Evolutionary conservation across 2,888 invertebrate species (phyloP).

Genomic region (Crioceris asparagi): DNA sequence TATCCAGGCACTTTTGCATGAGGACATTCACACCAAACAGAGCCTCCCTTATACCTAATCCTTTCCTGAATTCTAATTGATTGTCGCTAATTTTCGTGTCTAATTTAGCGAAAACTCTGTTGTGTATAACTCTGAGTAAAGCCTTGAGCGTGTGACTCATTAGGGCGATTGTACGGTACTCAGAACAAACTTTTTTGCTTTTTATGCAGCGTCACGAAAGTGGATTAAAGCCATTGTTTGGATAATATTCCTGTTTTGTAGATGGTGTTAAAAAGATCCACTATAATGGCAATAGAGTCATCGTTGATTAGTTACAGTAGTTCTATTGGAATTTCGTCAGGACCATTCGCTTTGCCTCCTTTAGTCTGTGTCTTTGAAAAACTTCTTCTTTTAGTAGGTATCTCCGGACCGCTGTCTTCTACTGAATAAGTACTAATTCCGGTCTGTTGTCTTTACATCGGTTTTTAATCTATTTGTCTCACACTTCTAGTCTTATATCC

Average conservation of each 20-base stretch:
- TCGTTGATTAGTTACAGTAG: not conserved
- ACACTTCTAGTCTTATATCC: no score
- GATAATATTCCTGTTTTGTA: not conserved
- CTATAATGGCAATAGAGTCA: not conserved
- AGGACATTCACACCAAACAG: not conserved
- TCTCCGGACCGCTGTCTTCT: no score
- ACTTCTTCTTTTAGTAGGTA: no score
- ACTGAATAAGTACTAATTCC: no score
- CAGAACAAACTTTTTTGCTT: not conserved
- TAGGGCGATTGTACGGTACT: conserved; percentile 2
- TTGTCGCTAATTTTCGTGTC: not conserved
- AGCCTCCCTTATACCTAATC: not conserved
- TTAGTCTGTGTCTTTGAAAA: no score
- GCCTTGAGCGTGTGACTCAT: conserved; percentile 1
- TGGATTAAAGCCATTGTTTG: not conserved
- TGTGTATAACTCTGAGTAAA: conserved; percentile 1
- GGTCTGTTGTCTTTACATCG: no score
- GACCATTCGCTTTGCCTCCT: not conserved
- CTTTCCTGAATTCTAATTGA: not conserved
- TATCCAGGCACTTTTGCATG: not conserved
- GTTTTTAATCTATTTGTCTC: no score
- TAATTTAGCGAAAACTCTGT: not conserved
- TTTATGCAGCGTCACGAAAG: not conserved
- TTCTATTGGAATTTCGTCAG: not conserved
- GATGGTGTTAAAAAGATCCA: not conserved